Base-by-base conservation (phyloP, 2,888 invertebrate species). In the Tiphia femorata region DNA sequence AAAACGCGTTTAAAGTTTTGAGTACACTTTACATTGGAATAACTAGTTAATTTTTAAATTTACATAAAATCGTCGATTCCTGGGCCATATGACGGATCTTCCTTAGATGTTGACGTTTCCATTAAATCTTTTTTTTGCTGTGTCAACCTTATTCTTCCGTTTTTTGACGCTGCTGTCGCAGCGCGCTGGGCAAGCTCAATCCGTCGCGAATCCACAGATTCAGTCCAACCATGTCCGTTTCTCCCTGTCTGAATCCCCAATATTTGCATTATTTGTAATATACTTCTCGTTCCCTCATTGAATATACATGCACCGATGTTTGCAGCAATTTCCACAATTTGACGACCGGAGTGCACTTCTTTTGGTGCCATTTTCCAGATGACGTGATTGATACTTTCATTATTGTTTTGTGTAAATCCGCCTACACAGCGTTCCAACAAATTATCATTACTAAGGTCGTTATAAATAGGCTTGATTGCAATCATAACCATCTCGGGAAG, bases 201-300 rank as follows among this genome's bases (percentile, higher is more conserved):
- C n/a, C n/a, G n/a, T n/a, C n/a, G n/a, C n/a, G 14, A 58, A 55
- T 1, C 58, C 56, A 35, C 6, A 7, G 44, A n/a, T 19, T 23
- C 23, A 25, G 44, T 37, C 37, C 44, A 51, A 14, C 23, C 37
- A 30, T 56, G 56, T 35, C 49, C 30, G 27, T 52, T 57, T 50
- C 59, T 14, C 25, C 59, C 56, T 37, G 35, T 27, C 30, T 29
- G 49, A 41, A 62, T 60, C 33, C 27, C 41, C 54, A 66, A 56
- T n/a, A 61, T 47, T 42, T 49, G 42, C 58, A 61, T 49, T 30
- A 58, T 55, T 37, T 49, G 37, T 8, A 55, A 38, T 10, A 56
- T 47, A 52, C 56, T 52, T 42, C 49, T 40, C 47, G 38, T 42
- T 40, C 61, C 49, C 44, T 55, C 49, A 44, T 58, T 44, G 29